phyloP scores from a whole-genome alignment of 2,113 vertebrate genomes.

The Thryonomys swinderianus region DNA sequence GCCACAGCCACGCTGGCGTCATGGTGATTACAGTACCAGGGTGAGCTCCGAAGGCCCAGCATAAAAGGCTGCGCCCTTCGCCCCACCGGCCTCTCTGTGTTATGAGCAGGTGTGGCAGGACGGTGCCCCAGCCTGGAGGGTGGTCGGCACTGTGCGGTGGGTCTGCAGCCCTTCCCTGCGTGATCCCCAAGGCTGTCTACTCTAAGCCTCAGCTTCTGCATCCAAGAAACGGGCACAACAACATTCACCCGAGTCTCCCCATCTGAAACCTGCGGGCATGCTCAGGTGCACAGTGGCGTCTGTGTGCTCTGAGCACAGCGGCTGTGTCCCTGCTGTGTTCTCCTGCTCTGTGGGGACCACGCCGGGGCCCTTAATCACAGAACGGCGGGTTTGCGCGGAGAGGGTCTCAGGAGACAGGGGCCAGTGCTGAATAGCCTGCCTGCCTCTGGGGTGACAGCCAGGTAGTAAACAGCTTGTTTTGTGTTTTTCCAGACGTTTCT shows the following conservation, averaged over 20 bases:
- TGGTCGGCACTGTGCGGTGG: neutral
- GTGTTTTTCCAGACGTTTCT: neutral
- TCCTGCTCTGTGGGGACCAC: rapidly evolving
- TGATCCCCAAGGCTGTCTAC: rapidly evolving
- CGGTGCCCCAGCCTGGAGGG: rapidly evolving
- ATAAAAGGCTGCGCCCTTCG: rapidly evolving
- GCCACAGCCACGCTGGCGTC: neutral
- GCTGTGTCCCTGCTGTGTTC: neutral
- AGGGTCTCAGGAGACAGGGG: neutral
- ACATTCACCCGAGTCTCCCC: neutral
- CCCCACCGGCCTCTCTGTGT: neutral
- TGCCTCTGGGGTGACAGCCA: neutral
- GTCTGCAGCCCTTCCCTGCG: neutral
- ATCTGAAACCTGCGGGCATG: rapidly evolving
- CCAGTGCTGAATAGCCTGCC: neutral
- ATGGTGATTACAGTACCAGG: neutral
- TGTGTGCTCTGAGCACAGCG: rapidly evolving
- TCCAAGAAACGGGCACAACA: neutral
- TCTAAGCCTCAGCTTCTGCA: neutral
- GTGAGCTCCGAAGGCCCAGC: neutral
- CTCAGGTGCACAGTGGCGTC: rapidly evolving
- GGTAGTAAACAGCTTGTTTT: neutral
- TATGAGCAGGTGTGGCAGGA: neutral
- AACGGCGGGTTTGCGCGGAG: neutral
- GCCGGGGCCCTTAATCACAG: neutral